Percentiles rank a stretch among this genome's conserved stretches.
These are phyloP conservation scores for Epinephelus coioides DNA, from an alignment of 2,797 vertebrate species.

Conservation along the genomic window DNA sequence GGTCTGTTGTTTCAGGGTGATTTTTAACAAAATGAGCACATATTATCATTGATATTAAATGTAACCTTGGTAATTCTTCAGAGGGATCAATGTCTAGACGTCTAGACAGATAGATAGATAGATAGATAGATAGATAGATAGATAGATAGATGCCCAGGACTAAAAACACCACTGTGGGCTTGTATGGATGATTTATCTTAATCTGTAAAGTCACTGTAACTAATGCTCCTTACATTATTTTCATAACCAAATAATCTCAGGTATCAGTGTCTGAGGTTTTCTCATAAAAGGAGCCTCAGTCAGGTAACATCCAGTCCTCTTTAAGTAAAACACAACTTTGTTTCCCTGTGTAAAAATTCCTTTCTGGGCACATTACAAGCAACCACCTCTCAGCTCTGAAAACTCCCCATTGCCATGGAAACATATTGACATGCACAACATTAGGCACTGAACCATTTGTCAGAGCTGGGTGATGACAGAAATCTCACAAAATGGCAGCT, in stretches of 20 bases:
- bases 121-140: too few species aligned
- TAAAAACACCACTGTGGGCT: too few species aligned
- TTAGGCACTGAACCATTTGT: constrained; percentile 43
- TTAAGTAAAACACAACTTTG: not conserved
- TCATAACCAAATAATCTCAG: not conserved
- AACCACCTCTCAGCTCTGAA: constrained; percentile 32
- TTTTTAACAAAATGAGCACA: too few species aligned
- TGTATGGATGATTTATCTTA: too few species aligned
- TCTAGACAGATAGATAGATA: too few species aligned
- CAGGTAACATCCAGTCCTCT: not conserved
- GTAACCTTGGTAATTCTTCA: too few species aligned
- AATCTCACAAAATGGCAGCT: constrained; percentile 48
- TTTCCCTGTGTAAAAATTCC: constrained; percentile 6
- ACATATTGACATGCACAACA: constrained; percentile 62
- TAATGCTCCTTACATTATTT: too few species aligned
- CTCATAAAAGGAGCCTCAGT: not conserved
- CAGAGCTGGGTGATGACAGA: constrained; percentile 44
- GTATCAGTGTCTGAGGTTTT: not conserved
- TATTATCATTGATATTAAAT: too few species aligned
- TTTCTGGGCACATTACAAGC: constrained; percentile 22
- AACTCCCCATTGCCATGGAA: constrained; percentile 61
- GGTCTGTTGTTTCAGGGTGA: too few species aligned
- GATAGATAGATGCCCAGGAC: too few species aligned
- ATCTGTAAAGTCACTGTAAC: not conserved
- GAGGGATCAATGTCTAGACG: too few species aligned